Base-by-base conservation (phyloP, 1,140 invertebrate species). In the Lutraria rhynchaena region DNA sequence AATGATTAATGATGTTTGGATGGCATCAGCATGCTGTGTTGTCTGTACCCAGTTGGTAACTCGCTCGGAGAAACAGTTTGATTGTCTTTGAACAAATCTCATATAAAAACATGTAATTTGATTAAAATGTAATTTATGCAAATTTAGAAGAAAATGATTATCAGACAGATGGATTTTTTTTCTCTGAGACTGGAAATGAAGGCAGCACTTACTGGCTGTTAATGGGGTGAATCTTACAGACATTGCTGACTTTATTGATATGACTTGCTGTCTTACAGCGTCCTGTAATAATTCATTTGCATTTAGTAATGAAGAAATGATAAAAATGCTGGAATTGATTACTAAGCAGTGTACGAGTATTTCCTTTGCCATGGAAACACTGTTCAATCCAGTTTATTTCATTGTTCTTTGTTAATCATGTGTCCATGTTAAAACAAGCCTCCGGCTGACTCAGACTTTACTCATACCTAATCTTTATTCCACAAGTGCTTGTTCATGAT, bases 361-460 rank as follows among this genome's bases (percentile, higher is more conserved):
- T 41, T 15, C 37, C 15, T 41, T 41, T 15, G 15, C 37, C 37
- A 41, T 41, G 37, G 37, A 41, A 41, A 41, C 37, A 41, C 37
- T 7, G 37, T 41, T 41, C 5, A 41, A 7, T 41, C 37, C 37
- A 41, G 37, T 37, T 63, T 63, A 63, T 75, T 63, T 75, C 33
- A 61, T 75, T 75, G 73, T 75, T 41, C 73, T 75, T 75, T 49
- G 55, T 61, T 49, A 75, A 75, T 75, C 73, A 75, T 51, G 29
- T 53, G 58, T 19, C 57, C 57, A 63, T 44, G 27, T 24, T 9
- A 22, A 31, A 33, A 69, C 22, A 51, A 55, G 61, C 75, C 37
- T 55, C 37, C 49, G 44, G 35, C 60, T 77, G 75, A 77, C 75
- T 77, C 75, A 77, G 75, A 65, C 44, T 77, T 67, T 67, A 35